A percentile compares a stretch with the other conserved stretches of the same genome.
These are phyloP conservation scores for Magallana angulata DNA, from an alignment of 1,140 invertebrate genomes.

Conservation along the genomic window DNA sequence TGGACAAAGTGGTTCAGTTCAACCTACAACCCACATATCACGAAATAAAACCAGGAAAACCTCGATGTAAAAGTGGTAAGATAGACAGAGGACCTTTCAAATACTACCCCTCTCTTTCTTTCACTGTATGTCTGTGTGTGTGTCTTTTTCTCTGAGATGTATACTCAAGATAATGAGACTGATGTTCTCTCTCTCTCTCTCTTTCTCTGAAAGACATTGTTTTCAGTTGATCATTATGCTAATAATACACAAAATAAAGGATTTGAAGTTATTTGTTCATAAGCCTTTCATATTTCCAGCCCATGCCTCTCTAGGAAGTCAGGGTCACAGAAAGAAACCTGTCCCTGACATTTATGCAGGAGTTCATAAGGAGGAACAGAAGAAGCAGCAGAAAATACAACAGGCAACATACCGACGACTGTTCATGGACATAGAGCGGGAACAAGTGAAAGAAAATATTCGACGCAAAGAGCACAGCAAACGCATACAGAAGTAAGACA, in stretches of 20 bases:
- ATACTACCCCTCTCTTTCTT: not conserved
- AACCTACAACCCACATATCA: constrained; percentile 51
- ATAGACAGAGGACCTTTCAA: not conserved
- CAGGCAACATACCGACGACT: constrained; percentile 73
- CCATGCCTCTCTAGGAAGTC: constrained; percentile 43
- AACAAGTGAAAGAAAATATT: constrained; percentile 77
- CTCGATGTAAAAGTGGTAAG: constrained; percentile 48
- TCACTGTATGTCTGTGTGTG: not conserved
- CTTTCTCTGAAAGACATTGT: too few relatives aligned
- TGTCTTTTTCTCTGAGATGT: not conserved
- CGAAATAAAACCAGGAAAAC: constrained; percentile 55
- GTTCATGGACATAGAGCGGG: constrained; percentile 78
- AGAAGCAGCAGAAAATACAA: constrained; percentile 65
- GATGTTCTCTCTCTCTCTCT: too few relatives aligned
- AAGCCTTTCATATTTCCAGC: constrained; percentile 22
- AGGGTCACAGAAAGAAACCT: constrained; percentile 43
- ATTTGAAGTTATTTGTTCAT: too few relatives aligned
- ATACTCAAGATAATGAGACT: too few relatives aligned
- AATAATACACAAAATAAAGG: too few relatives aligned
- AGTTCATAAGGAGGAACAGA: constrained; percentile 67
- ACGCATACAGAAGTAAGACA: constrained; percentile 70
- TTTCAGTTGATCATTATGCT: too few relatives aligned
- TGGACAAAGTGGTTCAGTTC: constrained; percentile 61
- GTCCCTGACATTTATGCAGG: constrained; percentile 71
- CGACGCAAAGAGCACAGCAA: constrained; percentile 71